Evolutionary conservation across 2,797 vertebrate genomes (phyloP), one percentile per base, ranked within the genome.

Genomic region (Buceros bicornis): DNA sequence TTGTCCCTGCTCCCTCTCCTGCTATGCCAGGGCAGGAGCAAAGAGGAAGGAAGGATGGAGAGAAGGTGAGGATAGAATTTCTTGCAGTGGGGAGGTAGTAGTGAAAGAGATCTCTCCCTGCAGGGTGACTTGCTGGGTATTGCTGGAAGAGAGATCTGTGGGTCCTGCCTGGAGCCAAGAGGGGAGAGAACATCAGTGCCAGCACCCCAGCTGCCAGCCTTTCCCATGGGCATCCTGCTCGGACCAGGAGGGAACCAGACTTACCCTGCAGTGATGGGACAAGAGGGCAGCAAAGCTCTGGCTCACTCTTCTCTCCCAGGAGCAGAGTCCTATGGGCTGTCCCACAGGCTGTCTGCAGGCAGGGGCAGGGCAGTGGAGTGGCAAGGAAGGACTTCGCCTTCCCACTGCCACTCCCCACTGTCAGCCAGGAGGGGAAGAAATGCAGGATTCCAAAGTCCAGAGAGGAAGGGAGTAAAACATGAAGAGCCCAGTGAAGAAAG

Each of bases 261-360:
- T 26, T 73, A 45, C 3, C 29, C 19, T 35, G 9, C 43, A 53
- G 25, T 0, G 1, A 16, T 4, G 13, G 20, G 7, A 8, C 19
- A 31, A 45, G 66, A 33, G 42, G 35, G 43, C 43, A 84, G 37
- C 28, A 42, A 10, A 58, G 67, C n/a, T 33, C 42, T 13, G 5
- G 8, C 33, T 21, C 21, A 3, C 5, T 25, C 8, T 37, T 19
- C 74, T 87, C 61, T 16, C 15, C 16, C 20, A 10, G 53, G 21
- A 57, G 65, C 74, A 9, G 28, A 42, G 69, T 42, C 42, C 53
- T 26, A 1, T 3, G 43, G 58, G 25, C 67, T 89, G 24, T 77
- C 17, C 60, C 4, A 1, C 35, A 19, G 11, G 31, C 8, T 22
- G 4, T 16, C 33, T 11, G 28, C 2, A 3, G 51, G 53, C 45